A percentile compares a stretch with the other conserved stretches of the same genome.
Evolutionary conservation across 2,797 vertebrate species (phyloP).

Genomic region (Anabacerthia variegaticeps): DNA sequence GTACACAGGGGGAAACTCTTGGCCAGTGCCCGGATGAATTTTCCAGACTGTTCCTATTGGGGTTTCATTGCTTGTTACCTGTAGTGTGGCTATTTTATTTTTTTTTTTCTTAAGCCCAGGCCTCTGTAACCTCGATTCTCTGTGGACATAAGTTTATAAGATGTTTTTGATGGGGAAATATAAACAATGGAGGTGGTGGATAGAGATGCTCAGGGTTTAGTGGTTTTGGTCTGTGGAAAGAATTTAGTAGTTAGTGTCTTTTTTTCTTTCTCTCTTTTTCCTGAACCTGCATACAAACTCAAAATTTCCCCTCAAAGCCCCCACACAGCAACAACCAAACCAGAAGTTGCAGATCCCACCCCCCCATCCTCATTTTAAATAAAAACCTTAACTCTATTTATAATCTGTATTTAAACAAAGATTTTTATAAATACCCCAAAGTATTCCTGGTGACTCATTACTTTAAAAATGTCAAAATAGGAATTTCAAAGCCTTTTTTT

Average conservation of each 20-base stretch:
- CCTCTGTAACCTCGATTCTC: not conserved
- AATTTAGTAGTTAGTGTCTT: not conserved
- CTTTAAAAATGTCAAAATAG: conserved; percentile 15
- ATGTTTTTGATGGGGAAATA: not conserved
- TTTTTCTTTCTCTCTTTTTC: not conserved
- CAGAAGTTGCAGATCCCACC: not conserved
- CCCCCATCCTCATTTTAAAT: not conserved
- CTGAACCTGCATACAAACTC: not conserved
- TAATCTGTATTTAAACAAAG: not conserved
- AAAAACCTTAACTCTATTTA: not conserved
- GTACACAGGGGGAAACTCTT: not conserved
- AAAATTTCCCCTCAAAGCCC: not conserved
- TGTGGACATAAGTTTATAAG: not conserved
- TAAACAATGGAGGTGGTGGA: not conserved
- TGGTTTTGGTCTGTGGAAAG: not conserved
- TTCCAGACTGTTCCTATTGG: not conserved
- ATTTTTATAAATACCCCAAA: not conserved
- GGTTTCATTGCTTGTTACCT: not conserved
- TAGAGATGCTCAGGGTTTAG: not conserved
- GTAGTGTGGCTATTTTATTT: not conserved
- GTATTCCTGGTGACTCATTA: not conserved
- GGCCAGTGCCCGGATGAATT: not conserved
- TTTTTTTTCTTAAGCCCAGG: not conserved
- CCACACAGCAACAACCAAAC: not conserved
- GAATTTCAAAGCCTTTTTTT: not conserved